Evolutionary conservation across 2,113 vertebrate species (phyloP).

Genomic region (Rhodinocichla rosea): DNA sequence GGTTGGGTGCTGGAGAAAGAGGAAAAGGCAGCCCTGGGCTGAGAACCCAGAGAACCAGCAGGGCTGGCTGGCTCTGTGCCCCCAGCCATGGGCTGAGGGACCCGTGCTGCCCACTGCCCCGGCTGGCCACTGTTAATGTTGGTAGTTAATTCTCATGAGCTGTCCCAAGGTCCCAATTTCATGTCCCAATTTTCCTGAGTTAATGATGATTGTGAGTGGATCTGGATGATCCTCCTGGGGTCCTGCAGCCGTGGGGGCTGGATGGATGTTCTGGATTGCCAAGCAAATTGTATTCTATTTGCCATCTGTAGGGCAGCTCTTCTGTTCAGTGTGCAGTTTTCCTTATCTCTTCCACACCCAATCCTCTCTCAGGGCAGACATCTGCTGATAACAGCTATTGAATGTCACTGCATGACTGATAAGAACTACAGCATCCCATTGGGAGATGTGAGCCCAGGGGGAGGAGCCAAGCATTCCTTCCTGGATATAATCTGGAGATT

Average conservation of each 20-base stretch:
- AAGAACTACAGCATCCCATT: no score
- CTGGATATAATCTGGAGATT: no score
- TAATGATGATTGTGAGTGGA: fast-evolving
- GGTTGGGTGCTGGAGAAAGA: background rate
- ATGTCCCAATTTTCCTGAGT: fast-evolving
- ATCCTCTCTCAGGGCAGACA: no score
- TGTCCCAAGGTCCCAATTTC: background rate
- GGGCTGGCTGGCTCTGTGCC: background rate
- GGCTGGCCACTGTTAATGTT: fast-evolving
- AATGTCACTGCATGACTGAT: no score
- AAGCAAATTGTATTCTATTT: no score
- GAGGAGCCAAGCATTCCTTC: no score
- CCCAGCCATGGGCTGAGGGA: background rate
- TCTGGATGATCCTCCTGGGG: fast-evolving
- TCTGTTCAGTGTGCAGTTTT: no score
- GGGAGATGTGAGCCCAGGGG: no score
- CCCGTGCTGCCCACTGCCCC: fast-evolving
- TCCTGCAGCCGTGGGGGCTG: background rate
- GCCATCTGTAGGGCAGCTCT: no score
- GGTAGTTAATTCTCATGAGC: background rate
- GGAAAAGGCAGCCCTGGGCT: background rate
- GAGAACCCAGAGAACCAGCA: fast-evolving
- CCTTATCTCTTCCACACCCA: no score
- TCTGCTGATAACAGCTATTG: no score
- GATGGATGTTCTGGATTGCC: no score